Evolutionary conservation across 64 coral and sea anemone genomes (phyloP).

Genomic region (Montipora capricornis): DNA sequence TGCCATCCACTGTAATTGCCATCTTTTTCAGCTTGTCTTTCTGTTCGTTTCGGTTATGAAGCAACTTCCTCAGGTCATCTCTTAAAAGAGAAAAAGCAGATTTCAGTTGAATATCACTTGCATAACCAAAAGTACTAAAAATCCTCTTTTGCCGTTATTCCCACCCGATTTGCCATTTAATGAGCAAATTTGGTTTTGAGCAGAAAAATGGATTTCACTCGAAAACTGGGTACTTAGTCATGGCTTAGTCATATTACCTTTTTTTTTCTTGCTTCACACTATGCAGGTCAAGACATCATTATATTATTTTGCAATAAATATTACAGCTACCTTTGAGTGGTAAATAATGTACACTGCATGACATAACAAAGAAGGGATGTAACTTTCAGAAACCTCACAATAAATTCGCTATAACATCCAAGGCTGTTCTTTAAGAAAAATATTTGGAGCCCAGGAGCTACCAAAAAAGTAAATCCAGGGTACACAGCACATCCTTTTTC

Average conservation of each 20-base stretch:
- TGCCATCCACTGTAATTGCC: slow-evolving; percentile 41
- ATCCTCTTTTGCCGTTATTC: not conserved
- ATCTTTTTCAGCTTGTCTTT: slow-evolving; percentile 30
- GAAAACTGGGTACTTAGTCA: not conserved
- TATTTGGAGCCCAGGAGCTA: not conserved
- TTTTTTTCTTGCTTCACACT: slow-evolving; percentile 8
- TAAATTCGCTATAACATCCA: not conserved
- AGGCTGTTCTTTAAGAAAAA: not conserved
- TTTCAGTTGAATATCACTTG: not conserved
- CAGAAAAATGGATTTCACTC: not conserved
- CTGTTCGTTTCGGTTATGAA: not conserved
- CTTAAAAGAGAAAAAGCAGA: not conserved
- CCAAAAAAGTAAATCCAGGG: not conserved
- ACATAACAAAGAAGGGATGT: not conserved
- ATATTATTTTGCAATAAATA: slow-evolving; percentile 10
- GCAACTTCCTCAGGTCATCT: slow-evolving; percentile 6
- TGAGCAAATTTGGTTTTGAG: not conserved
- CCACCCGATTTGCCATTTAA: not conserved
- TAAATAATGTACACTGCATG: not conserved
- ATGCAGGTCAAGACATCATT: not conserved
- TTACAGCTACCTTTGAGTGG: not conserved
- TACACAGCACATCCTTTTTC: not conserved
- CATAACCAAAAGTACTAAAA: not conserved
- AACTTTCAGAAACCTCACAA: not conserved
- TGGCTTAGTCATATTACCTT: slow-evolving; percentile 11